A percentile compares a stretch with the other conserved stretches of the same genome.
These are phyloP conservation scores for Dolichallabes microphthalmus DNA, from an alignment of 2,113 vertebrate genomes.

Conservation along the genomic window DNA sequence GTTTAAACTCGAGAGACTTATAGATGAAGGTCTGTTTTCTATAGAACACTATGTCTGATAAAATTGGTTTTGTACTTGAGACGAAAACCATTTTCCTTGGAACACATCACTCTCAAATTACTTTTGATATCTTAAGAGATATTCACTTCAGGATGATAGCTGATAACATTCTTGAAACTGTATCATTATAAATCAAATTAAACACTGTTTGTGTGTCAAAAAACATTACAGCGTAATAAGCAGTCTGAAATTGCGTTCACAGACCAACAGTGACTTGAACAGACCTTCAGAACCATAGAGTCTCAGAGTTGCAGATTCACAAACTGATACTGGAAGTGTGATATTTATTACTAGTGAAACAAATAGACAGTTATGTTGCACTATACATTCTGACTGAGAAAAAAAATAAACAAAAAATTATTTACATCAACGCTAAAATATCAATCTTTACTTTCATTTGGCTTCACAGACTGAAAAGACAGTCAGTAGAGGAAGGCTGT, in stretches of 20 bases:
- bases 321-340: conserved; percentile 19
- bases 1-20: background rate
- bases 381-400: background rate
- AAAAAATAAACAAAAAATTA: background rate
- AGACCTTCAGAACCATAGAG: background rate
- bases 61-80: background rate
- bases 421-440: background rate
- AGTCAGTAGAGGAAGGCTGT: background rate
- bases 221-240: background rate
- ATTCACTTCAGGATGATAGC: background rate
- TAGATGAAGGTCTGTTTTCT: background rate
- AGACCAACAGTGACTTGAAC: background rate
- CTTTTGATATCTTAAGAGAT: background rate
- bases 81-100: background rate
- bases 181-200: background rate
- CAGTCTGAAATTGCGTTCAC: background rate
- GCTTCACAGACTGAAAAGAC: background rate
- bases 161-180: background rate
- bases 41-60: background rate
- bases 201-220: background rate
- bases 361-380: background rate
- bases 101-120: background rate
- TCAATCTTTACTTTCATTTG: background rate
- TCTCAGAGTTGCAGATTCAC: conserved; percentile 3
- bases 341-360: conserved; percentile 13